Evolutionary conservation across 2,113 vertebrate species (phyloP), one percentile per base, ranked within the genome.

Genomic region (Prolemur simus): DNA sequence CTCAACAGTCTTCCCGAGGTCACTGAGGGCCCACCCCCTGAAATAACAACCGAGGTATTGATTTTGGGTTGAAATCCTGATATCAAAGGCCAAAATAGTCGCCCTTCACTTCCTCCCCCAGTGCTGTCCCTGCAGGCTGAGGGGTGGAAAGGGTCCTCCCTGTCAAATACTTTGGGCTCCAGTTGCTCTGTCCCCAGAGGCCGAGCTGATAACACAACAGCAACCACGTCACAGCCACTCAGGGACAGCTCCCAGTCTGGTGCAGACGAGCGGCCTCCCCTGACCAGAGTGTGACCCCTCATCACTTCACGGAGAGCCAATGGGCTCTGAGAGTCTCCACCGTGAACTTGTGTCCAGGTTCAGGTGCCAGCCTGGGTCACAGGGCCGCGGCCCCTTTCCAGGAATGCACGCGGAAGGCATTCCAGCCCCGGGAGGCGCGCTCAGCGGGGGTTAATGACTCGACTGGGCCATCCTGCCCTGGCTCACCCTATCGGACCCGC

Each of bases 211-310:
- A 90, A 76, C 69, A 6, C 21, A 64, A 84, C 58, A 87, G 96
- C 42, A 91, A 94, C 96, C 82, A 45, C 12, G 39, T 47, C 86
- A 95, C 78, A 95, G 97, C 82, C 32, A 10, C 20, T 18, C 76
- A 14, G 6, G 63, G 92, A n/a, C 66, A 82, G 92, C 64, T 89
- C 34, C 89, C 92, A 92, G 96, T 97, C 97, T 98, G 97, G 92
- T 91, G 89, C 89, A 15, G 89, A 27, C 52, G 2, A 21, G 1
- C 20, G 49, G 4, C n/a, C 83, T 5, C 27, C 37, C 7, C 21
- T 0, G 39, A 42, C 66, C 23, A 4, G 9, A 27, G 8, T 0
- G 58, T 18, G 42, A 6, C n/a, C 2, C 66, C 6, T 68, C 77
- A 6, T 21, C 9, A 3, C 76, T 8, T 34, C 4, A 3, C 45